phyloP scores from a whole-genome alignment of 2,888 invertebrate species.

The Rotaria magnacalcarata region DNA sequence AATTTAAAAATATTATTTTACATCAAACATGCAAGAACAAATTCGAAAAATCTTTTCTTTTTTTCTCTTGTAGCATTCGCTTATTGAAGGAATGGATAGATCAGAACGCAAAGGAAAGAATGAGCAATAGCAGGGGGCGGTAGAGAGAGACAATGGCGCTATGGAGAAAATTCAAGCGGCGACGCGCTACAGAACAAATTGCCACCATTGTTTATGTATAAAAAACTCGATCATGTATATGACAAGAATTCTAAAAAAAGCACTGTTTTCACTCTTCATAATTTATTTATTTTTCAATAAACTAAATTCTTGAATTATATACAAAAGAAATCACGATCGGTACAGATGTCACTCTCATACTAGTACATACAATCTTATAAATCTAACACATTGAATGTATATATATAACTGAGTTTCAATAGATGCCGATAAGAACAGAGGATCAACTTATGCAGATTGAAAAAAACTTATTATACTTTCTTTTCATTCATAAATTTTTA shows the following conservation, averaged over 20 bases:
- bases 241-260: no score
- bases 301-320: no score
- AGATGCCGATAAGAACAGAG: no score
- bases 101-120: conserved; percentile 25
- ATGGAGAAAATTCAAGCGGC: not conserved
- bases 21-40: not conserved
- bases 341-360: not conserved
- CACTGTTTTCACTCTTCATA: no score
- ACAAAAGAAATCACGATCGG: not conserved
- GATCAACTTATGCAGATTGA: no score
- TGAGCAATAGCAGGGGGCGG: conserved; percentile 1
- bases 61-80: not conserved
- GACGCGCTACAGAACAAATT: not conserved
- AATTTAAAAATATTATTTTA: not conserved
- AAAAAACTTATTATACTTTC: no score
- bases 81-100: not conserved
- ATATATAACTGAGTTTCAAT: no score
- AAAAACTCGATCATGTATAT: not conserved
- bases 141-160: conserved; percentile 2
- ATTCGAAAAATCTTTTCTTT: not conserved
- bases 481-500: no score
- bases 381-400: no score
- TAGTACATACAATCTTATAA: not conserved
- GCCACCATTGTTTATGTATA: not conserved
- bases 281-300: not conserved